Base-by-base conservation (phyloP, 2,888 invertebrate species). In the Dysmachus trigonus region DNA sequence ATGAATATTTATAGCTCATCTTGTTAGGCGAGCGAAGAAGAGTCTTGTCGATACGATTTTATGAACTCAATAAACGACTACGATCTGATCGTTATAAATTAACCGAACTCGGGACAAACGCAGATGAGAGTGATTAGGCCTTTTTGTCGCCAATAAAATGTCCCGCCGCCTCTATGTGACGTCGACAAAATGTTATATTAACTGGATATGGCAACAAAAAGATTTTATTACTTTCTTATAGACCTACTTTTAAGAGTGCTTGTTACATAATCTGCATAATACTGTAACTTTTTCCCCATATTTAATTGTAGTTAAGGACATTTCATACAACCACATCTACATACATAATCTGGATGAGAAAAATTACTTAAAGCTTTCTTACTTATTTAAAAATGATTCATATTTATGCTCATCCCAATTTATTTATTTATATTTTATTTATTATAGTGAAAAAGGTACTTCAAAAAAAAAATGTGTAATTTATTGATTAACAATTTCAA, bases 1-100 rank as follows among this genome's bases (percentile, higher is more conserved):
- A 85, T 85, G 85, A 85, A 85, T 85, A 85, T 85, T 85, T 85
- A 85, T 85, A 72, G 85, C 85, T 85, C 85, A 85, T 85, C 85
- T 85, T 51, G 77, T 85, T 85, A 38, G 77, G 30, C 38, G 38
- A 41, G 30, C 41, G 72, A 72, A 71, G 83, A 83, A 35, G 71
- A 72, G 83, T 83, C 38, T 72, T 83, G 83, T 83, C 83, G 72
- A 83, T 83, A 72, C 22, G 83, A 30, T 83, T 83, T 83, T 83
- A 83, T 83, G 83, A 83, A 83, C 38, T 41, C 72, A 83, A 72
- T 83, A 83, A 83, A 83, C 83, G 72, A 83, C 72, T 38, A 10
- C 83, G 72, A 72, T 72, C 18, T n/a, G 81, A 53, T 81, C 35
- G 53, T 81, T 51, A 62, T 33, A 81, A 62, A 62, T 81, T 81